Conservation (phyloP, 2,888 invertebrate genomes). For the Hypolimnas misippus region DNA sequence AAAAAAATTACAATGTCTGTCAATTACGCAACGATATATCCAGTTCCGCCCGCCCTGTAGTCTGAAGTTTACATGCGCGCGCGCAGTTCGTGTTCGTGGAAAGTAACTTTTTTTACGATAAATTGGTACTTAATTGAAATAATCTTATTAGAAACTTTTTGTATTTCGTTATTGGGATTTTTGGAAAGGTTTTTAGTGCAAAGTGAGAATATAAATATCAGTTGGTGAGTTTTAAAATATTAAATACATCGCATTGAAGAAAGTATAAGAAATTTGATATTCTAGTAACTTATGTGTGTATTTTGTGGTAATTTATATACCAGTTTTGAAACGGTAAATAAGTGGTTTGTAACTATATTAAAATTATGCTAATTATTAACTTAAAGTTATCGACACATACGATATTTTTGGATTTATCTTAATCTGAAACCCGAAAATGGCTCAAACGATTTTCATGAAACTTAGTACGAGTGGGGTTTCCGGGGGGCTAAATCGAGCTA, state of each 20-base stretch:
- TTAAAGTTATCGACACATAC: no score
- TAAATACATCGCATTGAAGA: neutral
- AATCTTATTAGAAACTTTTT: no score
- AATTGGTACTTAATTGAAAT: neutral
- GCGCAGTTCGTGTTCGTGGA: slow-evolving; percentile 34
- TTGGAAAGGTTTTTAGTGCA: neutral
- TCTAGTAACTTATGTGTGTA: neutral
- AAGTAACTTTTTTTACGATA: neutral
- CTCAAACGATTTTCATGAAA: no score
- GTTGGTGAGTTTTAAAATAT: neutral
- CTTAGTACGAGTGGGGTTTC: no score
- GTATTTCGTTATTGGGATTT: no score
- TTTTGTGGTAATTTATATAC: neutral
- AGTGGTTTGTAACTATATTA: no score
- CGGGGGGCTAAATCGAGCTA: no score
- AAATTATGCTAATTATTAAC: no score
- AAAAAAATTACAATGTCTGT: slow-evolving; percentile 9
- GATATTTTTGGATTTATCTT: no score
- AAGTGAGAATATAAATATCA: neutral
- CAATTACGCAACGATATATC: slow-evolving; percentile 30
- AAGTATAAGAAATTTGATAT: neutral
- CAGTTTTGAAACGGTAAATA: no score
- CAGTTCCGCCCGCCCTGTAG: slow-evolving; percentile 30
- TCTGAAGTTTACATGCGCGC: slow-evolving; percentile 38
- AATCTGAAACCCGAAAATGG: no score